Conservation (phyloP, 2,888 invertebrate species). For the Operophtera brumata region DNA sequence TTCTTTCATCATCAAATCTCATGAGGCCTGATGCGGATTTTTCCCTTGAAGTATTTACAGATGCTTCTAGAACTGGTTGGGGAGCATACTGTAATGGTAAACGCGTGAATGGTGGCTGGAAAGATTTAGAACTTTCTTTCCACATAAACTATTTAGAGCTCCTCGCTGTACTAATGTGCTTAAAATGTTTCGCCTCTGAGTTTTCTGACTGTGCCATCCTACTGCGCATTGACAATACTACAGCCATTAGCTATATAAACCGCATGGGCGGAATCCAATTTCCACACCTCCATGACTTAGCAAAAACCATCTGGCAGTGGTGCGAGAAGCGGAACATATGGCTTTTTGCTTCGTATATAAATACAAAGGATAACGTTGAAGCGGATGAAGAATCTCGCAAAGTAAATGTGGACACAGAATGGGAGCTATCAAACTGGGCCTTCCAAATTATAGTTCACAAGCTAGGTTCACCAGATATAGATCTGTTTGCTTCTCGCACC, state of each 20-base stretch:
- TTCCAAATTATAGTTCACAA: not conserved
- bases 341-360: not conserved
- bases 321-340: not conserved
- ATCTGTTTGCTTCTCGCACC: slow-evolving; percentile 19
- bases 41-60: not conserved
- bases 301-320: not conserved
- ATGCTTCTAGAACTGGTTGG: not conserved
- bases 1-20: not conserved
- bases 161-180: not conserved
- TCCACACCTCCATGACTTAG: slow-evolving; percentile 11
- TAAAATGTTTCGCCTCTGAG: not conserved
- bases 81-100: not conserved
- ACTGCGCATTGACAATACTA: slow-evolving; percentile 20
- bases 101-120: not conserved
- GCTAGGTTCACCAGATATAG: not conserved
- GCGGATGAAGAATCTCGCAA: slow-evolving; percentile 6
- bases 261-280: slow-evolving; percentile 23
- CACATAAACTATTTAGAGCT: slow-evolving; percentile 15
- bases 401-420: slow-evolving; percentile 2
- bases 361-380: not conserved
- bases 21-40: not conserved
- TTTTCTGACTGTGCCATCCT: slow-evolving; percentile 11
- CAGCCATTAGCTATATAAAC: slow-evolving; percentile 22
- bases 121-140: not conserved
- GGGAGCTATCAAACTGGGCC: not conserved